A percentile compares a stretch with the other conserved stretches of the same genome.
Evolutionary conservation across 2,797 vertebrate species (phyloP).

Genomic region (Galago senegalensis): DNA sequence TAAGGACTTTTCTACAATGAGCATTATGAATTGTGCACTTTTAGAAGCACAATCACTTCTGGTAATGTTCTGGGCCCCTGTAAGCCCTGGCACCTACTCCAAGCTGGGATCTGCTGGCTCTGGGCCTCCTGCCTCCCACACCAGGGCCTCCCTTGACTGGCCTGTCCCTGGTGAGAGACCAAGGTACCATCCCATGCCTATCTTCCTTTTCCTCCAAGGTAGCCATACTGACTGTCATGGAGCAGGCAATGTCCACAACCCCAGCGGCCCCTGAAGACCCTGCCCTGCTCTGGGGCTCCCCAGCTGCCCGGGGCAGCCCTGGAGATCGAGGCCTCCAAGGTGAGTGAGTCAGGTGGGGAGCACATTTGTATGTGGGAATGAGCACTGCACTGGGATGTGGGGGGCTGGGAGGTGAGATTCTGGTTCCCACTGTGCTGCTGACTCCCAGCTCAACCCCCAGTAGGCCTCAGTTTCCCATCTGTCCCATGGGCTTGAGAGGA

Average conservation of each 20-base stretch:
- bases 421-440: neutral
- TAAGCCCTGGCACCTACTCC: neutral
- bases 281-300: constrained; percentile 90
- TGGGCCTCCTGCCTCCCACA: neutral
- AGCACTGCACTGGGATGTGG: neutral
- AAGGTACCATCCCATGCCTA: neutral
- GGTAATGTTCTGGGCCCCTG: neutral
- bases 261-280: constrained; percentile 84
- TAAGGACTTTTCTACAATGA: neutral
- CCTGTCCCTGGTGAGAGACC: neutral
- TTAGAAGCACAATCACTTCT: neutral
- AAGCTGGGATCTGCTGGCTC: neutral
- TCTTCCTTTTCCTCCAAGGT: constrained; percentile 89
- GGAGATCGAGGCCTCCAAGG: constrained; percentile 86
- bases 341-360: constrained; percentile 58
- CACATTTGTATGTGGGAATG: neutral
- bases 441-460: neutral
- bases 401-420: neutral
- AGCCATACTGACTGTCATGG: constrained; percentile 88
- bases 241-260: constrained; percentile 66
- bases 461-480: neutral
- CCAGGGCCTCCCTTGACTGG: neutral
- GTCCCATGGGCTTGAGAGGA: neutral
- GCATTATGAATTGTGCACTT: neutral
- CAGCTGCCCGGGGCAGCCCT: constrained; percentile 91